These are phyloP conservation scores for Syngnathus typhle DNA, from an alignment of 2,113 vertebrate genomes.

Conservation along the genomic window DNA sequence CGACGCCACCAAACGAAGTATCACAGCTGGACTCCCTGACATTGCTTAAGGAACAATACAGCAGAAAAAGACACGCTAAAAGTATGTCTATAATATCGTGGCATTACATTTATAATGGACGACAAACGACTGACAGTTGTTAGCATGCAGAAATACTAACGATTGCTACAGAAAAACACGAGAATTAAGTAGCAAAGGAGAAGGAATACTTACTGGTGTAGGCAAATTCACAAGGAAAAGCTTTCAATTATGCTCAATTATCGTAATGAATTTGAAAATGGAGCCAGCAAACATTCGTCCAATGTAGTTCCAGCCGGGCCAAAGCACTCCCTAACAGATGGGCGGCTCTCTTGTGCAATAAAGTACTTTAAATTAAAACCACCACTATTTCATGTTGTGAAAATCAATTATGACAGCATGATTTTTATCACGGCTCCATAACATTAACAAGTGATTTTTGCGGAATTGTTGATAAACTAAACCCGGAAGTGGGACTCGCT, in stretches of 20 bases:
- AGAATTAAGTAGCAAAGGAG: background rate
- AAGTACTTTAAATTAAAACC: background rate
- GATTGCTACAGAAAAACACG: background rate
- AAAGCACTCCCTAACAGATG: background rate
- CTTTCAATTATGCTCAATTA: background rate
- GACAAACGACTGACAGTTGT: background rate
- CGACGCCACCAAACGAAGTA: constrained; percentile 87
- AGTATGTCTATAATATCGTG: background rate
- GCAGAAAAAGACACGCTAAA: background rate
- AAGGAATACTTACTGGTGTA: constrained; percentile 13
- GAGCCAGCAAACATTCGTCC: constrained; percentile 5
- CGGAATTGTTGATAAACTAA: background rate
- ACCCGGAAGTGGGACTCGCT: constrained; percentile 2
- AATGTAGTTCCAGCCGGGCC: background rate
- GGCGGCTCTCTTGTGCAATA: background rate
- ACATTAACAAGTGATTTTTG: too few relatives aligned
- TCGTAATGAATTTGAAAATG: background rate
- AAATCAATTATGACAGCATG: background rate
- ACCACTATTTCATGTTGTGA: background rate
- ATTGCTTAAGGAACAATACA: constrained; percentile 59
- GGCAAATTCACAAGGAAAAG: too few relatives aligned
- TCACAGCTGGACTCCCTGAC: constrained; percentile 74
- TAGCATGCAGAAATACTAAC: background rate
- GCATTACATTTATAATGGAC: background rate
- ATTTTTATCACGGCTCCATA: too few relatives aligned